These are phyloP conservation scores for Sardinella longiceps DNA, from an alignment of 2,797 vertebrate genomes.

Conservation along the genomic window DNA sequence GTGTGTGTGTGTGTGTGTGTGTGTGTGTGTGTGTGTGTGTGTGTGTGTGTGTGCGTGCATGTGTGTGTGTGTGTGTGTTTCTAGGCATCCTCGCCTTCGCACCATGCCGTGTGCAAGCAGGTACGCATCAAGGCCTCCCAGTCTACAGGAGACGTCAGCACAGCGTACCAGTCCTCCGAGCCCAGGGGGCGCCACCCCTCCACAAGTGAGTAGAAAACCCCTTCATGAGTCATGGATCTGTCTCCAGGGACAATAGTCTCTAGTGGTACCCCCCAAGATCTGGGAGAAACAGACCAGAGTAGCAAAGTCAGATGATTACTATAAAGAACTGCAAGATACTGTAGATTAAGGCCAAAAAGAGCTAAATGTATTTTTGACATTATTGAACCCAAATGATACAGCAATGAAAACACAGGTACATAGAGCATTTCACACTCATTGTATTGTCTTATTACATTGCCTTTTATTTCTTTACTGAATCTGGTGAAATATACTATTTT, in stretches of 20 bases:
- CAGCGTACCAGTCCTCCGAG: constrained; percentile 84
- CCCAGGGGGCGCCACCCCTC: constrained; percentile 91
- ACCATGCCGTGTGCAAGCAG: constrained; percentile 84
- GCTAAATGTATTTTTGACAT: not conserved
- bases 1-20: no score
- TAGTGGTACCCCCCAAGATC: not conserved
- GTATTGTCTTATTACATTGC: not conserved
- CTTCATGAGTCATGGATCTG: not conserved
- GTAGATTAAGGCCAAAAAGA: not conserved
- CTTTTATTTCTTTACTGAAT: not conserved
- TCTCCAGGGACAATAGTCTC: not conserved
- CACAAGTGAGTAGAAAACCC: constrained; percentile 82
- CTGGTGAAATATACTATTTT: not conserved
- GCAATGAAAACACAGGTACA: no score
- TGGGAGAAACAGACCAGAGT: not conserved
- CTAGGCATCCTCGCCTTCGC: constrained; percentile 79
- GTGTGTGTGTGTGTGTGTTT: constrained; percentile 33
- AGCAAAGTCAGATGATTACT: not conserved
- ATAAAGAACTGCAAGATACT: not conserved
- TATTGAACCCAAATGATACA: not conserved
- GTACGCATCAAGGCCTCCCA: constrained; percentile 96
- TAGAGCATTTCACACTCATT: no score
- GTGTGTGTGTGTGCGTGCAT: constrained; percentile 13
- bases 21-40: constrained; percentile 19
- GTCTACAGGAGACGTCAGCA: constrained; percentile 88